phyloP scores from a whole-genome alignment of 2,113 vertebrate species.

The Myiopsitta monachus region DNA sequence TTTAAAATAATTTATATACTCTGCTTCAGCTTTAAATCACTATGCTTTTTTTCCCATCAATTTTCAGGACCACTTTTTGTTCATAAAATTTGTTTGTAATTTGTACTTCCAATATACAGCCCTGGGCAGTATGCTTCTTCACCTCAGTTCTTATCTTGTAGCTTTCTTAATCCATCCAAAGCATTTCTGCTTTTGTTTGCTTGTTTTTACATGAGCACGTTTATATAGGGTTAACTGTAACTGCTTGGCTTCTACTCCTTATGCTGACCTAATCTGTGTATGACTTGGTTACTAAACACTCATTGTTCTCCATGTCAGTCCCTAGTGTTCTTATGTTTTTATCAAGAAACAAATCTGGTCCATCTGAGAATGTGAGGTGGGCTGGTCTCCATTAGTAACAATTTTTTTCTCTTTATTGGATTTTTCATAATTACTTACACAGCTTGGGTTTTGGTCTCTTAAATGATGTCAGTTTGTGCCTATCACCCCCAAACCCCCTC shows the following conservation, averaged over 20 bases:
- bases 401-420: background rate
- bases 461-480: background rate
- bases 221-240: background rate
- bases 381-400: background rate
- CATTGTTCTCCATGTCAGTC: background rate
- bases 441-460: background rate
- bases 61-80: background rate
- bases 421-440: background rate
- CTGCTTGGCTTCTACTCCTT: background rate
- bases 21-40: background rate
- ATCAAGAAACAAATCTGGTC: background rate
- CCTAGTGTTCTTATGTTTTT: background rate
- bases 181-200: background rate
- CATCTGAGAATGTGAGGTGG: background rate
- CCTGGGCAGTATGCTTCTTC: background rate
- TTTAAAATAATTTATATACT: background rate
- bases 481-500: rapidly evolving
- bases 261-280: background rate
- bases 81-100: background rate
- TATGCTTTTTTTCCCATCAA: background rate
- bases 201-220: background rate
- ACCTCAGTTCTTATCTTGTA: background rate
- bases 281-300: background rate
- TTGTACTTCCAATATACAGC: background rate
- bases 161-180: background rate